Base-by-base conservation (phyloP, 2,113 vertebrate species). In the Eptesicus fuscus region DNA sequence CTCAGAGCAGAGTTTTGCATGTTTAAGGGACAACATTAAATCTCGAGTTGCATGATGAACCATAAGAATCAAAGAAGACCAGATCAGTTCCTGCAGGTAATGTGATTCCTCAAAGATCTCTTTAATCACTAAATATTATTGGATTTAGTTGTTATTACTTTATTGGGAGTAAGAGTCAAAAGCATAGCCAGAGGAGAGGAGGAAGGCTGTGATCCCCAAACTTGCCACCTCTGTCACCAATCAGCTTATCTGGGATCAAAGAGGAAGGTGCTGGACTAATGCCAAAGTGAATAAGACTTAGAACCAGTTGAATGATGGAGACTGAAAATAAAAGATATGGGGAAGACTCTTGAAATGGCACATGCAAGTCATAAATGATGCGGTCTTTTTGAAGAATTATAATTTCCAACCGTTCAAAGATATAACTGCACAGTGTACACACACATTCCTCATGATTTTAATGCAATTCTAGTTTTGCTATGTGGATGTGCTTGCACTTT, bases 191-290 rank as follows among this genome's bases (percentile, higher is more conserved):
- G 0, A 30, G 30, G 20, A 53, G 7, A 56, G n/a, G 53, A 53
- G 9, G 37, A n/a, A 53, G 56, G 1, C 1, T 0, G 3, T 0
- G 3, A 12, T 2, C 2, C 35, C 18, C 18, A 14, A 4, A 4
- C 37, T 17, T 0, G 3, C 14, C 4, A 3, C 30, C 12, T 37
- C 2, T 7, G 9, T 40, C 17, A 12, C 25, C n/a, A 11, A 4
- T 25, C 42, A 2, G 77, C 30, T 35, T 44, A 7, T 18, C 42
- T 13, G 65, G 37, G 44, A 11, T 18, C 13, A 28, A 4, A 49
- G 16, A 14, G 17, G 53, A 49, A 56, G 32, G 32, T 5, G 25
- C 44, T 63, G 14, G 49, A 17, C 17, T 56, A 13, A 2, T 14
- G n/a, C 40, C n/a, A 4, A 61, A 23, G 35, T 3, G 13, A 42